Base-by-base conservation (phyloP, 2,797 vertebrate genomes). In the Anisognathus igniventris region DNA sequence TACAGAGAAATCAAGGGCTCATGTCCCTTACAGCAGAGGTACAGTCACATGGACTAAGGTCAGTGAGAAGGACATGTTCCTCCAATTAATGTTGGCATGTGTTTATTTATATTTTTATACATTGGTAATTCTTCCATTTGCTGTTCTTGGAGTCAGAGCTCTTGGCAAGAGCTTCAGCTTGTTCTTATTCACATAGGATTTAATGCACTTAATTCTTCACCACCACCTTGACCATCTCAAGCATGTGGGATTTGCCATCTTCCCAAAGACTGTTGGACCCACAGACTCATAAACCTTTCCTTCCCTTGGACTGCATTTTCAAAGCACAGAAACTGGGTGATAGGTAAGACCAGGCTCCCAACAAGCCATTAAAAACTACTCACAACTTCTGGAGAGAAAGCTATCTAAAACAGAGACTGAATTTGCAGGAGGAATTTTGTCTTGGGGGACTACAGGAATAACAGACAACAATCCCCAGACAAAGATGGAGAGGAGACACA, bases 91-190 rank as follows among this genome's bases (percentile, higher is more conserved):
- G 62, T 35, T 95, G 95, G 87, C 60, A 95, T 90, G 87, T 90
- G 91, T 86, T 96, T 91, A 61, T 87, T 91, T 95, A 53, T 92
- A 91, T 93, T 91, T 96, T 92, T 88, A 81, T 78, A 88, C 90
- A 65, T 88, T 62, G 73, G 22, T 88, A 94, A 83, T 79, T 92
- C 76, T 79, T 73, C 66, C 67, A 86, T 79, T 92, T 79, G 90
- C 70, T 86, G 73, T 66, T 94, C 56, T 78, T 73, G 45, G 82
- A 90, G 62, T 78, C 71, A 90, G 88, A 84, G 37, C 31, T 54
- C 60, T 57, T 56, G 62, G 45, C 25, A 67, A 88, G 58, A 84
- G 30, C 28, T 91, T 81, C 74, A 88, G 74, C 48, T 84, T 90
- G 24, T 45, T 86, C 77, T 62, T 86, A 70, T 35, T 75, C 60